Evolutionary conservation across 53 echinoderm and acorn worm genomes (phyloP).

Genomic region (Glandiceps talaboti): DNA sequence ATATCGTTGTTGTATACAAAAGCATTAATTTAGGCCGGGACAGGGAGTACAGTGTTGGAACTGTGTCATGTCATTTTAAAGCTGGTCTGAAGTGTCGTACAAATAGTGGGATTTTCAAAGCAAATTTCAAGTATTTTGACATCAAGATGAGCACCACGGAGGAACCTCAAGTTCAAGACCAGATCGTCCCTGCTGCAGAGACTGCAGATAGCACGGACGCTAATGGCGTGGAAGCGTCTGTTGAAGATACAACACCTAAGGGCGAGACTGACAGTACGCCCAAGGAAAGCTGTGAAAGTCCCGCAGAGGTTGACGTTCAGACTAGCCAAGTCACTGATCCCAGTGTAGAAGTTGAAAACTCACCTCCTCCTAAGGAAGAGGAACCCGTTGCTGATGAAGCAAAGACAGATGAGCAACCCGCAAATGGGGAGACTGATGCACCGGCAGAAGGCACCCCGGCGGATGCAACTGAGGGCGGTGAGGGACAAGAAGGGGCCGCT

Average conservation of each 20-base stretch:
- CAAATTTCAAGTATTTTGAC: neutral
- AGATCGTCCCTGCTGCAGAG: too few species aligned
- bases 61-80: neutral
- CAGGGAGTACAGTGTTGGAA: neutral
- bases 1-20: neutral
- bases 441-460: neutral
- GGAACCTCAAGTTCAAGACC: neutral
- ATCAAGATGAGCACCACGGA: neutral
- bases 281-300: neutral
- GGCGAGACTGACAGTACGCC: neutral
- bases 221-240: neutral
- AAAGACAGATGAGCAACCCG: neutral
- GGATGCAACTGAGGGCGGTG: neutral
- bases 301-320: neutral
- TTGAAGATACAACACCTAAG: neutral
- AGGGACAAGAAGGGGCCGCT: neutral
- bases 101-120: neutral
- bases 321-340: neutral
- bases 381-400: neutral
- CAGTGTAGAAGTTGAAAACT: neutral
- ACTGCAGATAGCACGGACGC: neutral
- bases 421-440: neutral
- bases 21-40: neutral
- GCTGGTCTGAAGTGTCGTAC: conserved; percentile 1
- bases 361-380: neutral